Conservation (phyloP, 1,140 invertebrate genomes). For the Thrips palmi region DNA sequence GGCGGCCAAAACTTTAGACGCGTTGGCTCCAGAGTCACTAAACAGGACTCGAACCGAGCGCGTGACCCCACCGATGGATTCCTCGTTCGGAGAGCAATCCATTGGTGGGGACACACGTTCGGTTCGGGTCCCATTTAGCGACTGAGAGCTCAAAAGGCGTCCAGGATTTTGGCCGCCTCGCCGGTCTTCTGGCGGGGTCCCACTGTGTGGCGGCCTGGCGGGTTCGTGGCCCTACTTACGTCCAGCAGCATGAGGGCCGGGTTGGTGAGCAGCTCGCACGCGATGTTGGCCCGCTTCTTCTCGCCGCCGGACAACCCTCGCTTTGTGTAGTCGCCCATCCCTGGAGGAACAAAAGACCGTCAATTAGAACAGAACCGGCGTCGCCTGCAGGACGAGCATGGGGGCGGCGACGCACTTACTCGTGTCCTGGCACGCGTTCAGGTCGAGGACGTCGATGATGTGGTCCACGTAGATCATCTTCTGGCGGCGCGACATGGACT, state of each 20-base stretch:
- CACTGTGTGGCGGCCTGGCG: too few relatives aligned
- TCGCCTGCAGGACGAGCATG: background rate
- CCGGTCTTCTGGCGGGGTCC: too few relatives aligned
- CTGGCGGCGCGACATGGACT: conserved; percentile 48
- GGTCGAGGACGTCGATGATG: conserved; percentile 59
- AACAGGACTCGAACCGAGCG: too few relatives aligned
- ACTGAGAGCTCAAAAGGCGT: too few relatives aligned
- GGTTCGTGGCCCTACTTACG: conserved; percentile 51
- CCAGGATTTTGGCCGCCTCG: too few relatives aligned
- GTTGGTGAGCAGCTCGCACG: conserved; percentile 70
- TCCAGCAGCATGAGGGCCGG: conserved; percentile 68
- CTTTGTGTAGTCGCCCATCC: conserved; percentile 61
- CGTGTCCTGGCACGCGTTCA: conserved; percentile 58
- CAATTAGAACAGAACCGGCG: background rate
- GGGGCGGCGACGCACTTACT: conserved; percentile 29
- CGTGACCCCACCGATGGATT: too few relatives aligned
- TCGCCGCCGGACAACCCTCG: conserved; percentile 70
- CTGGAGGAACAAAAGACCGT: conserved; percentile 21
- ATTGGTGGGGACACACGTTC: too few relatives aligned
- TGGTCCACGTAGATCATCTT: conserved; percentile 65
- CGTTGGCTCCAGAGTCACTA: too few relatives aligned
- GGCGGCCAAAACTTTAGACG: too few relatives aligned
- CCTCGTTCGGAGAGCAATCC: too few relatives aligned
- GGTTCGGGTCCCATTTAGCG: too few relatives aligned
- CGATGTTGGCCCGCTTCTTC: conserved; percentile 73